Percentiles rank a stretch among this genome's conserved stretches.
Conservation (phyloP, 2,888 invertebrate species). For the Epistrophe grossulariae region DNA sequence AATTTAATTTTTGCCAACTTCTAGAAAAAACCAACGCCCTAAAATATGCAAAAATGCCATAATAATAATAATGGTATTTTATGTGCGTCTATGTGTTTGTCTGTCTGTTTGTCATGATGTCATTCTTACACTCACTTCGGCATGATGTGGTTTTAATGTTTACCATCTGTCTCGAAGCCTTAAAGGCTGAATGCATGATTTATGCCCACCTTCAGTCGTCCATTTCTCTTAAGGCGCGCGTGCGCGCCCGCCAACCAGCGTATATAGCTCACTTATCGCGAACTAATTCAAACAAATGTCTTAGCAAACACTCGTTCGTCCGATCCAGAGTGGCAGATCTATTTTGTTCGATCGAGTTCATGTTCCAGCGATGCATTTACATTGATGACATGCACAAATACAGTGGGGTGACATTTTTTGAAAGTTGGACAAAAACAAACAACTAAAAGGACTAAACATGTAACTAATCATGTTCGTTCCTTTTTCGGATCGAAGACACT, state of each 20-base stretch:
- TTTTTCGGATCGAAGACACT: too few relatives aligned
- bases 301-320: slow-evolving; percentile 50
- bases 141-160: slow-evolving; percentile 31
- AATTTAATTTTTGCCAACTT: slow-evolving; percentile 27
- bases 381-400: background rate
- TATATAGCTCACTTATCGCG: slow-evolving; percentile 51
- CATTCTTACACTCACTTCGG: background rate
- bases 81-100: slow-evolving; percentile 5
- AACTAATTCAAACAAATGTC: slow-evolving; percentile 73
- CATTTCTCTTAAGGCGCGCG: background rate
- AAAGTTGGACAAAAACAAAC: too few relatives aligned
- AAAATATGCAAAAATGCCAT: slow-evolving; percentile 55
- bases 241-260: background rate
- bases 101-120: background rate
- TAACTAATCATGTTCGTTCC: too few relatives aligned
- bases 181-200: slow-evolving; percentile 66
- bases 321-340: slow-evolving; percentile 2
- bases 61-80: slow-evolving; percentile 18
- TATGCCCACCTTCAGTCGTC: slow-evolving; percentile 44
- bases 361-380: slow-evolving; percentile 17
- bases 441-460: too few relatives aligned
- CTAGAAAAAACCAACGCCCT: slow-evolving; percentile 56
- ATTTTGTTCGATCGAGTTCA: slow-evolving; percentile 51
- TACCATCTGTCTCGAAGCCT: slow-evolving; percentile 60
- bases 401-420: background rate